These are phyloP conservation scores for Paraescarpia echinospica DNA, from an alignment of 1,140 invertebrate species.

Conservation along the genomic window DNA sequence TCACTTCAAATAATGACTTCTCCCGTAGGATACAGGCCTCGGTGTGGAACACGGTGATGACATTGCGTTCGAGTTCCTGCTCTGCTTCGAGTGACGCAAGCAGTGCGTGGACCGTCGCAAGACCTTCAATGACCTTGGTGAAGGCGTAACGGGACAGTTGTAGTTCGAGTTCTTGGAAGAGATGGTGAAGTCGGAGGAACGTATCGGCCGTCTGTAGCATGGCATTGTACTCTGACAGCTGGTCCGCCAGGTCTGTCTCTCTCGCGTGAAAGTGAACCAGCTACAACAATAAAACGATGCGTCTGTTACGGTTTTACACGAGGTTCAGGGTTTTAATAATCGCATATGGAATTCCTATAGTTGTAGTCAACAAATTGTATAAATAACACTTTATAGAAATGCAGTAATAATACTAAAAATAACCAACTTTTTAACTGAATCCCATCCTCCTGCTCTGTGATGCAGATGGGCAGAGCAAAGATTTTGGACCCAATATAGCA, in stretches of 20 bases:
- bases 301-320: background rate
- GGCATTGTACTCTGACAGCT: background rate
- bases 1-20: conserved; percentile 23
- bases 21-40: conserved; percentile 28
- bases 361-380: background rate
- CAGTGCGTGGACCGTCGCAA: conserved; percentile 13
- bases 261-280: background rate
- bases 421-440: background rate
- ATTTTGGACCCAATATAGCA: no score
- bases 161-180: background rate
- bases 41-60: conserved; percentile 21
- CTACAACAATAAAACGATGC: background rate
- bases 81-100: background rate
- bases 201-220: background rate
- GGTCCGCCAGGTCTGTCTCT: background rate
- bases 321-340: background rate
- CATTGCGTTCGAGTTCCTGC: conserved; percentile 20
- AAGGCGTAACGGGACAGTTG: background rate
- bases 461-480: no score
- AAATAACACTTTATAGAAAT: background rate
- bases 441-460: no score
- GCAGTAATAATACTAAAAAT: background rate
- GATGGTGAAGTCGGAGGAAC: background rate
- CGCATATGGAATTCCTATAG: background rate
- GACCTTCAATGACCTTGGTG: conserved; percentile 15